Evolutionary conservation across 2,888 invertebrate genomes (phyloP).

Genomic region (Plutella xylostella): DNA sequence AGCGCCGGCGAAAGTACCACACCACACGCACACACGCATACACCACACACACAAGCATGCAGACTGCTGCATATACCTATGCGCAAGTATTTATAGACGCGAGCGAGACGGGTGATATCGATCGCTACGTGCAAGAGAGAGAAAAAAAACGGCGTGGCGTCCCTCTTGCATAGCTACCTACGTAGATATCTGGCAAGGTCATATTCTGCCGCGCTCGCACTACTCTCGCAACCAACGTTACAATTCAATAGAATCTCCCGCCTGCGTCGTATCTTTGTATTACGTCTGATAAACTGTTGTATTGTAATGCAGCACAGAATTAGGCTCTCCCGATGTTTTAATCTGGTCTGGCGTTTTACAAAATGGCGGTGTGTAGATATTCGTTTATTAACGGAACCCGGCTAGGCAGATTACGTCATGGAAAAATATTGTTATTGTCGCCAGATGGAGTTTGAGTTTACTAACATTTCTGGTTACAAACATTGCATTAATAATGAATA

Average conservation of each 20-base stretch:
- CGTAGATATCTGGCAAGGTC: slow-evolving; percentile 60
- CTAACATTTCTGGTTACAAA: too few relatives aligned
- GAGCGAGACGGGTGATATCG: slow-evolving; percentile 40
- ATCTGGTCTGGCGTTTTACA: too few relatives aligned
- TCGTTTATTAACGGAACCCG: not conserved
- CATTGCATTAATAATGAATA: slow-evolving; percentile 8
- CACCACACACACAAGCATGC: slow-evolving; percentile 28
- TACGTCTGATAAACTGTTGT: too few relatives aligned
- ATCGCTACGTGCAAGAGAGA: slow-evolving; percentile 35
- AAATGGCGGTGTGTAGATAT: not conserved
- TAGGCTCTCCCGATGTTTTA: too few relatives aligned
- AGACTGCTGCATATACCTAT: slow-evolving; percentile 17
- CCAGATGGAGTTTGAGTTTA: not conserved
- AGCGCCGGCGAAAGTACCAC: not conserved
- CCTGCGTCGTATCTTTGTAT: too few relatives aligned
- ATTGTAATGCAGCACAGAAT: too few relatives aligned
- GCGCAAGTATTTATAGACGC: slow-evolving; percentile 51
- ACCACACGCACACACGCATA: slow-evolving; percentile 6
- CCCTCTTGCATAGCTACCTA: too few relatives aligned
- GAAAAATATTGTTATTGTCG: not conserved
- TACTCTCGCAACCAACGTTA: too few relatives aligned
- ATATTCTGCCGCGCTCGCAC: slow-evolving; percentile 18
- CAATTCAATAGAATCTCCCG: too few relatives aligned
- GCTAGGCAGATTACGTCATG: not conserved
- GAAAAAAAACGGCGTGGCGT: slow-evolving; percentile 29